Percentiles rank a stretch among this genome's conserved stretches.
These are phyloP conservation scores for Amblyjoppa proteus DNA, from an alignment of 2,888 invertebrate species.

Conservation along the genomic window DNA sequence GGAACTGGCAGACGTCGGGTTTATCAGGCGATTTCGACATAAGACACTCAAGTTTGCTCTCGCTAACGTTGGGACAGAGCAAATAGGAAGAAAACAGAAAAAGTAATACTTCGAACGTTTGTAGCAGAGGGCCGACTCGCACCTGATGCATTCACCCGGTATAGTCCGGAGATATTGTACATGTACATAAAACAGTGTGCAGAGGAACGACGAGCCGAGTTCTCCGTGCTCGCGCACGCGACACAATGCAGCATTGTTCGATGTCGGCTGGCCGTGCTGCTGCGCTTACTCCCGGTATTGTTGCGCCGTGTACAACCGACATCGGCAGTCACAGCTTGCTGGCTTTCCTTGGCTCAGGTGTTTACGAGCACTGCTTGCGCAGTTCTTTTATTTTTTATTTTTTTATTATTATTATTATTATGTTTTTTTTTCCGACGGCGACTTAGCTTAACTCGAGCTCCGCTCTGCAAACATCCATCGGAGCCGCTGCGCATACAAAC, in stretches of 20 bases:
- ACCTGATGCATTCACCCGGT: slow-evolving; percentile 62
- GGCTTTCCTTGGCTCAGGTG: slow-evolving; percentile 65
- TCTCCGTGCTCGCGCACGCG: slow-evolving; percentile 61
- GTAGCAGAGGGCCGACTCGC: slow-evolving; percentile 36
- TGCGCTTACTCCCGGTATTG: slow-evolving; percentile 60
- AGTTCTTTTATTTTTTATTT: slow-evolving; percentile 31
- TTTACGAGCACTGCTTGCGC: slow-evolving; percentile 57
- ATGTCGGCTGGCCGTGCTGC: slow-evolving; percentile 68
- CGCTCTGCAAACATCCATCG: slow-evolving; percentile 8
- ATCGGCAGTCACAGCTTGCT: slow-evolving; percentile 40
- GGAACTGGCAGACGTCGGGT: slow-evolving; percentile 9
- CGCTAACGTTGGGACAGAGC: background rate
- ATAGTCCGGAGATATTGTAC: slow-evolving; percentile 33
- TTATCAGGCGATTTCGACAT: background rate
- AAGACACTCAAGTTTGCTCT: background rate
- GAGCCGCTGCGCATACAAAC: background rate
- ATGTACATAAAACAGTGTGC: slow-evolving; percentile 11
- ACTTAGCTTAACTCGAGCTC: background rate
- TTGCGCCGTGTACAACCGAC: slow-evolving; percentile 29
- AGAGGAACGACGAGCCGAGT: slow-evolving; percentile 12
- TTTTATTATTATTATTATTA: too few species aligned
- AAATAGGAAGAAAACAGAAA: slow-evolving; percentile 23
- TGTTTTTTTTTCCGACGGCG: background rate
- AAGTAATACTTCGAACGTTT: slow-evolving; percentile 33
- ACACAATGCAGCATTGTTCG: slow-evolving; percentile 73